These are phyloP conservation scores for Aphrophora alni DNA, from an alignment of 2,888 invertebrate species.

Conservation along the genomic window DNA sequence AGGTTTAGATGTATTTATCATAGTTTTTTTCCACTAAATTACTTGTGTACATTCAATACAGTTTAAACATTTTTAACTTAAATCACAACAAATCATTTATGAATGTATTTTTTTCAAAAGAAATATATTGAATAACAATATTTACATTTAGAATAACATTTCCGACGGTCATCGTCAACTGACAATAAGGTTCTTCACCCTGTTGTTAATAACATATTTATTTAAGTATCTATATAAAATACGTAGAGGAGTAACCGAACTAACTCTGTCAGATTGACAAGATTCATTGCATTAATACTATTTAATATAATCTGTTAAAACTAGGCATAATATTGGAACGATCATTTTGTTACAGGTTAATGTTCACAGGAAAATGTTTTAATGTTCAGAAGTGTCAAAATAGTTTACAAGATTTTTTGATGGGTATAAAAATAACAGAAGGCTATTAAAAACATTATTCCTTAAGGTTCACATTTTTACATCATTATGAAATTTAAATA, in stretches of 20 bases:
- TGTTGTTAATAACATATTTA: background rate
- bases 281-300: slow-evolving; percentile 33
- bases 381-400: background rate
- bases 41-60: slow-evolving; percentile 46
- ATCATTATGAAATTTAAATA: slow-evolving; percentile 4
- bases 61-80: slow-evolving; percentile 45
- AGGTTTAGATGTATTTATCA: slow-evolving; percentile 40
- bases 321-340: background rate
- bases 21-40: slow-evolving; percentile 41
- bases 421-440: slow-evolving; percentile 1
- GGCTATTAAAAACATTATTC: slow-evolving; percentile 2
- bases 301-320: slow-evolving; percentile 35
- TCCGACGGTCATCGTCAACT: slow-evolving; percentile 24
- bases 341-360: background rate
- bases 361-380: background rate
- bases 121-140: slow-evolving; percentile 60
- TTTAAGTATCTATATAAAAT: slow-evolving; percentile 12
- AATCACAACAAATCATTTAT: slow-evolving; percentile 39
- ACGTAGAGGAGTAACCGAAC: slow-evolving; percentile 17
- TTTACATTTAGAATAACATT: slow-evolving; percentile 64
- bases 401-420: background rate
- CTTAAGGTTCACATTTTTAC: slow-evolving; percentile 7
- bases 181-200: slow-evolving; percentile 10
- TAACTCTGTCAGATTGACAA: background rate
- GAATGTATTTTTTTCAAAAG: slow-evolving; percentile 39